These are phyloP conservation scores for Hemicrepidius hirtus DNA, from an alignment of 2,888 invertebrate genomes.

Conservation along the genomic window DNA sequence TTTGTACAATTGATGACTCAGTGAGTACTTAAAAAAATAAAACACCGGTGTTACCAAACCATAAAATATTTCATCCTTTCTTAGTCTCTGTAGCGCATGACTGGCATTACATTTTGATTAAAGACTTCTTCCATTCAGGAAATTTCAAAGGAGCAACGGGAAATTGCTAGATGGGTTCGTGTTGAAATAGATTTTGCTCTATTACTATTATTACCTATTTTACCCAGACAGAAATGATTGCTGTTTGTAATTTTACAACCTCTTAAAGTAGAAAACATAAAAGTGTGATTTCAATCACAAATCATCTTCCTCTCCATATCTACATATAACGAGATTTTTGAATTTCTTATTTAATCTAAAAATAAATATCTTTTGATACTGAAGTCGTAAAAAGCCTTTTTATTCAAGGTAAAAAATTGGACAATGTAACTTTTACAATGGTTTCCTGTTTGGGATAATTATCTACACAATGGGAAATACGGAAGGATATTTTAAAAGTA, in stretches of 20 bases:
- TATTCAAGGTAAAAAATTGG: background rate
- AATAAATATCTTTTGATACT: too few relatives aligned
- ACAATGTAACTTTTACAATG: too few relatives aligned
- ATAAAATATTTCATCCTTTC: conserved; percentile 21
- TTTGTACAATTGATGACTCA: background rate
- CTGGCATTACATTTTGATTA: conserved; percentile 7
- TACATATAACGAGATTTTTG: too few relatives aligned
- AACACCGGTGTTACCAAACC: background rate
- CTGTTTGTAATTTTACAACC: too few relatives aligned
- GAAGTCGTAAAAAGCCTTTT: background rate
- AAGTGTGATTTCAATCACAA: too few relatives aligned
- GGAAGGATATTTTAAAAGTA: too few relatives aligned
- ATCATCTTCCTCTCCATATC: too few relatives aligned
- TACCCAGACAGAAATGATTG: too few relatives aligned
- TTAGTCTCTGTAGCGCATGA: conserved; percentile 7
- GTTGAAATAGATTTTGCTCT: background rate
- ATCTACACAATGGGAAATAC: too few relatives aligned
- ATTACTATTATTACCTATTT: background rate
- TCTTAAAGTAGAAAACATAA: too few relatives aligned
- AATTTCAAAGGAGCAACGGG: background rate
- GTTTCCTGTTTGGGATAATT: too few relatives aligned
- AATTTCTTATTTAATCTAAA: too few relatives aligned
- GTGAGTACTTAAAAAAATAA: conserved; percentile 2
- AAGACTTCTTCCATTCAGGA: conserved; percentile 1
- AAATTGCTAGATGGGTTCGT: conserved; percentile 1